Percentiles rank a stretch among this genome's conserved stretches.
Evolutionary conservation across 2,888 invertebrate genomes (phyloP).

Genomic region (Heliconius hortense): DNA sequence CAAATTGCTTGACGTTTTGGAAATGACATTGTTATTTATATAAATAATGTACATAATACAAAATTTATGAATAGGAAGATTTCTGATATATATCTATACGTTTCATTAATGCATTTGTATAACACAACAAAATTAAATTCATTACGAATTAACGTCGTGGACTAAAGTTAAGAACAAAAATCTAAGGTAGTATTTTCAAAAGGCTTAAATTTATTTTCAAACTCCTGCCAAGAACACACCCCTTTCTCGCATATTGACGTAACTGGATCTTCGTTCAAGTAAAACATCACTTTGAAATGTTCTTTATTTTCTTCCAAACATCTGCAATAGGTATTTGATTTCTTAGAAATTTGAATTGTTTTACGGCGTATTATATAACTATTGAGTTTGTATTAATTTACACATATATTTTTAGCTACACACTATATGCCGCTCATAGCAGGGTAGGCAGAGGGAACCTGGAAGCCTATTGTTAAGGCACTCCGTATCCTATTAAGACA

Average conservation of each 20-base stretch:
- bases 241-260: conserved; percentile 56
- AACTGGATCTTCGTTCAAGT: conserved; percentile 63
- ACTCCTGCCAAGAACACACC: conserved; percentile 65
- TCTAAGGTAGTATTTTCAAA: conserved; percentile 50
- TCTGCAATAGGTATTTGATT: conserved; percentile 49
- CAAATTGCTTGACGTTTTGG: not conserved
- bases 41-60: not conserved
- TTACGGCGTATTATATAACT: not conserved
- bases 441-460: no score
- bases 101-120: not conserved
- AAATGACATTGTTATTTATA: not conserved
- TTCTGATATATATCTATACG: not conserved
- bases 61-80: not conserved
- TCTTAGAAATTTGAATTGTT: conserved; percentile 14
- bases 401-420: no score
- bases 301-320: conserved; percentile 49
- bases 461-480: no score
- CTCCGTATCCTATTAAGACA: no score
- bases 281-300: conserved; percentile 60
- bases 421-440: no score
- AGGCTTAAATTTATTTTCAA: conserved; percentile 54
- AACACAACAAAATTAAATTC: not conserved
- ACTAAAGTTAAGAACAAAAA: conserved; percentile 45
- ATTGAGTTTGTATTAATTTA: no score
- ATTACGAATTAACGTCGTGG: not conserved